phyloP scores from a whole-genome alignment of 2,797 vertebrate genomes.

The Hypotaenidia philippensis region DNA sequence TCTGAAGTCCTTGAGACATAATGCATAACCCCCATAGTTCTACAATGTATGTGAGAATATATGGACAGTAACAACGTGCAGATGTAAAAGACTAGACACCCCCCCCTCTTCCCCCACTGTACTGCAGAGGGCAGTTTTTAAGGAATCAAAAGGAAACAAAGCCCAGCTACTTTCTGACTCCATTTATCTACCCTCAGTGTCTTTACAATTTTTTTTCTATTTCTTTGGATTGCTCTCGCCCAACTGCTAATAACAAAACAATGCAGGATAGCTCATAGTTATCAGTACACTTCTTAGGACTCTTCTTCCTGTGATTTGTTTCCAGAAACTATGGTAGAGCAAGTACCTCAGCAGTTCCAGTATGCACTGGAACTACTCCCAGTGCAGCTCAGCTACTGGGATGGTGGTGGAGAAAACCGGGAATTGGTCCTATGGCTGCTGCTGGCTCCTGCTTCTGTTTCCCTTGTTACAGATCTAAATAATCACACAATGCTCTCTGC shows the following conservation, averaged over 20 bases:
- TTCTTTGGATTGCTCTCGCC: background rate
- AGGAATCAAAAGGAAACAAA: background rate
- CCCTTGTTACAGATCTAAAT: background rate
- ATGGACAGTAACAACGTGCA: background rate
- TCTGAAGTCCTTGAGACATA: constrained; percentile 1
- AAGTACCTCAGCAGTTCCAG: background rate
- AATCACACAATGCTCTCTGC: background rate
- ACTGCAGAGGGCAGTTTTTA: background rate
- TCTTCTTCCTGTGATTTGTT: background rate
- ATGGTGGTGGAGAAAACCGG: background rate
- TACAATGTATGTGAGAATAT: background rate
- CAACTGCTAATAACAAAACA: background rate
- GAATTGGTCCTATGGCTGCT: background rate
- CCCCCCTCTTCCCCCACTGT: too few species aligned
- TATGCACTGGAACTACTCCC: fast-evolving
- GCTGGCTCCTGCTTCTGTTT: background rate
- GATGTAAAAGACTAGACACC: background rate
- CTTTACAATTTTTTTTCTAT: background rate
- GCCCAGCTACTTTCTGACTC: too few species aligned
- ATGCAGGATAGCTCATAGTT: background rate
- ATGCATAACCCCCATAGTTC: background rate
- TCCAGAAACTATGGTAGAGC: background rate
- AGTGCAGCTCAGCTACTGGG: background rate
- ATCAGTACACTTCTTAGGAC: background rate
- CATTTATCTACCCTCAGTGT: fast-evolving